Percentiles rank a stretch among this genome's conserved stretches.
Evolutionary conservation across 1,140 invertebrate species (phyloP).

Genomic region (Sogatella furcifera): DNA sequence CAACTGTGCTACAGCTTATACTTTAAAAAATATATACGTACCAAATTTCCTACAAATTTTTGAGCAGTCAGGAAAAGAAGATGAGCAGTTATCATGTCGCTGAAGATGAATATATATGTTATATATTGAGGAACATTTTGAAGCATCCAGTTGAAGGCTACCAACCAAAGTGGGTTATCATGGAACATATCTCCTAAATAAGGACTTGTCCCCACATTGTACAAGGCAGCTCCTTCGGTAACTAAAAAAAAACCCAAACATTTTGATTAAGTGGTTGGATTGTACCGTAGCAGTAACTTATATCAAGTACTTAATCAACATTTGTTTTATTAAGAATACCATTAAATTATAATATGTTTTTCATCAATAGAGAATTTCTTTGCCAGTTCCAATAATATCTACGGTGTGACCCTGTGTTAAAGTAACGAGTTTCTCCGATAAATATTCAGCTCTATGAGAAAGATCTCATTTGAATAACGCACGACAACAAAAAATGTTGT

Average conservation of each 20-base stretch:
- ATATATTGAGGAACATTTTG: slow-evolving; percentile 44
- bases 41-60: slow-evolving; percentile 49
- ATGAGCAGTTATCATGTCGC: slow-evolving; percentile 62
- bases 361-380: too few species aligned
- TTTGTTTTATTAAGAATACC: too few species aligned
- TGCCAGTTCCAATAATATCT: too few species aligned
- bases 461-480: too few species aligned
- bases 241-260: slow-evolving; percentile 41
- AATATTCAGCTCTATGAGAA: too few species aligned
- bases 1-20: too few species aligned
- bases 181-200: slow-evolving; percentile 89
- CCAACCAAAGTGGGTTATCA: slow-evolving; percentile 69
- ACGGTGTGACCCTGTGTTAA: too few species aligned
- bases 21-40: slow-evolving; percentile 31
- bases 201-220: slow-evolving; percentile 68
- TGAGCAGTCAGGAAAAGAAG: slow-evolving; percentile 55
- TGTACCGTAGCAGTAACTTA: not conserved
- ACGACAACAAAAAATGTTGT: too few species aligned
- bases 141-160: slow-evolving; percentile 57
- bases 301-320: too few species aligned
- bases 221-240: slow-evolving; percentile 75
- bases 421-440: too few species aligned
- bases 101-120: slow-evolving; percentile 53
- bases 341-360: too few species aligned
- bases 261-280: slow-evolving; percentile 13